phyloP scores from a whole-genome alignment of 2,797 vertebrate species.

The Propithecus deckenii region DNA sequence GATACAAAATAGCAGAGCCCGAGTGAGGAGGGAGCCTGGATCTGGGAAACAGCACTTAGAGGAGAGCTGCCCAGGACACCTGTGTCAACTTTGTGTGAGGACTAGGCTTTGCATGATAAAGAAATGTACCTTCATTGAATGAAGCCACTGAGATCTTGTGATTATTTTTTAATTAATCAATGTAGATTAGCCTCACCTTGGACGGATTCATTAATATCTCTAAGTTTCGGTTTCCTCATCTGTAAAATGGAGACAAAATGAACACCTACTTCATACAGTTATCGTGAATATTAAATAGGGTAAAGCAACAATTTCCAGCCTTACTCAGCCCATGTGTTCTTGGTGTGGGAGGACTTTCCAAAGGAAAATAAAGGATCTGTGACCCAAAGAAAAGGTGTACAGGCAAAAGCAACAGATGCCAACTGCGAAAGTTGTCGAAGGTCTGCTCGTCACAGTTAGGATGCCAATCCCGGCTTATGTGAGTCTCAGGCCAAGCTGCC shows the following conservation, averaged over 20 bases:
- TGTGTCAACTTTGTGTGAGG: neutral
- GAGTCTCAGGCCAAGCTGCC: neutral
- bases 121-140: neutral
- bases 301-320: neutral
- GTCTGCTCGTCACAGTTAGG: neutral
- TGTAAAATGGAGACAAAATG: neutral
- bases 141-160: neutral
- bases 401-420: neutral
- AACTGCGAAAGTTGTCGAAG: neutral
- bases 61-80: neutral
- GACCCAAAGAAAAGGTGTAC: neutral
- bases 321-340: neutral
- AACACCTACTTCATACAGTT: neutral
- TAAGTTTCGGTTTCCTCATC: neutral
- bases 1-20: neutral
- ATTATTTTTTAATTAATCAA: slow-evolving; percentile 21
- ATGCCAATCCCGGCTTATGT: neutral
- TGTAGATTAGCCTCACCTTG: neutral
- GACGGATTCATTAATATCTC: neutral
- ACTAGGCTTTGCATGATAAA: neutral
- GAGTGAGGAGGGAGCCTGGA: neutral
- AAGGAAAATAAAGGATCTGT: neutral
- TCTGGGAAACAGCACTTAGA: neutral
- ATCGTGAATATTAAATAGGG: neutral
- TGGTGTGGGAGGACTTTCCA: neutral